These are phyloP conservation scores for Anniella stebbinsi DNA, from an alignment of 2,797 vertebrate genomes.

Conservation along the genomic window DNA sequence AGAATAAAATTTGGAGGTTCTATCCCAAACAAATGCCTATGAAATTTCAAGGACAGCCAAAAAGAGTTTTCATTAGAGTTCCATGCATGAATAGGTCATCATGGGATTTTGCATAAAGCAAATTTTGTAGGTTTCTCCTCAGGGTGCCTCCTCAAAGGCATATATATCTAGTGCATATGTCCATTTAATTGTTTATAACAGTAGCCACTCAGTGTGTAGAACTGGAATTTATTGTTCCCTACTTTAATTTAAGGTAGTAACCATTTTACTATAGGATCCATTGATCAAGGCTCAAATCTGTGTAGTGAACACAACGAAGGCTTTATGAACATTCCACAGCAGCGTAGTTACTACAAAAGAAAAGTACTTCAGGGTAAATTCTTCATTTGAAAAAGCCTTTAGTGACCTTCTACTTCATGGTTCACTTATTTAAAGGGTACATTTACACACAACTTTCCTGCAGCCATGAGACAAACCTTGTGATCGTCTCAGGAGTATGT, in stretches of 20 bases:
- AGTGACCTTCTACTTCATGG: slow-evolving; percentile 25
- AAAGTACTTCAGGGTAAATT: slow-evolving; percentile 34
- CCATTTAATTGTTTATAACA: neutral
- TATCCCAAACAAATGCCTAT: neutral
- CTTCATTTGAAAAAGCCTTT: slow-evolving; percentile 14
- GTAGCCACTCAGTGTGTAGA: neutral
- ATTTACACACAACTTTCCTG: slow-evolving; percentile 25
- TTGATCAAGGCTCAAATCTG: slow-evolving; percentile 11
- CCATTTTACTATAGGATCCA: neutral
- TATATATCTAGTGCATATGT: neutral
- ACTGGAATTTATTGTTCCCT: neutral
- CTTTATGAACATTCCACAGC: slow-evolving; percentile 3
- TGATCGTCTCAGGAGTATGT: slow-evolving; percentile 5
- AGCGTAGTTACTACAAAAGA: slow-evolving; percentile 12
- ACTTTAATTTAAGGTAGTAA: neutral
- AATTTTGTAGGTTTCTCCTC: neutral
- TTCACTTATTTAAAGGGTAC: slow-evolving; percentile 17
- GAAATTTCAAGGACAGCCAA: neutral
- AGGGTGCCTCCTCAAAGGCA: neutral
- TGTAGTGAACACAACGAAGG: neutral
- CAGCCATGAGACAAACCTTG: neutral
- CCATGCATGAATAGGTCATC: neutral
- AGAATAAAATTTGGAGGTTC: neutral
- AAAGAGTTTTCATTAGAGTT: neutral
- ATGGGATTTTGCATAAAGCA: neutral